phyloP scores from a whole-genome alignment of 2,888 invertebrate genomes.

The Agriopis aurantiaria region DNA sequence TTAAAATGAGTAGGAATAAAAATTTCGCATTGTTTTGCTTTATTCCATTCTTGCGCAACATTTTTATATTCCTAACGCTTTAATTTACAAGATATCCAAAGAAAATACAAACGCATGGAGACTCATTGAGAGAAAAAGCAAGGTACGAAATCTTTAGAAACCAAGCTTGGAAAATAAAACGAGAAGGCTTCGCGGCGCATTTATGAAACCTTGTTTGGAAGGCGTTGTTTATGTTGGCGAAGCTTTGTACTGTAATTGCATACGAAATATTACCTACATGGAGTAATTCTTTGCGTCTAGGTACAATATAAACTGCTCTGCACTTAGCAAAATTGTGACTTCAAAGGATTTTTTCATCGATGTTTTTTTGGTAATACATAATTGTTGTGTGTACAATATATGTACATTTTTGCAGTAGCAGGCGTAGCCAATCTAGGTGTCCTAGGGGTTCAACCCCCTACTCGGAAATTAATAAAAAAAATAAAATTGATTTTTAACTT shows the following conservation, averaged over 20 bases:
- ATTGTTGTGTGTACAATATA: too few species aligned
- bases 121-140: constrained; percentile 36
- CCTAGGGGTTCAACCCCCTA: too few species aligned
- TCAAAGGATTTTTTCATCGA: neutral
- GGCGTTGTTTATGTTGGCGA: constrained; percentile 39
- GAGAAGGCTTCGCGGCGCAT: constrained; percentile 38
- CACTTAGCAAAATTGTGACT: constrained; percentile 2
- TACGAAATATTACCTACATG: constrained; percentile 29
- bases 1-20: too few species aligned
- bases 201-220: constrained; percentile 45
- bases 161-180: constrained; percentile 46
- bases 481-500: too few species aligned
- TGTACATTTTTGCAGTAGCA: too few species aligned
- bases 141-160: constrained; percentile 44
- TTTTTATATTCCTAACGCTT: neutral
- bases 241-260: constrained; percentile 31
- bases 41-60: too few species aligned
- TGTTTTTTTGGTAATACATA: neutral
- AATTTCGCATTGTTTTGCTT: too few species aligned
- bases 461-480: too few species aligned
- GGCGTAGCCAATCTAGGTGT: too few species aligned
- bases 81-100: neutral
- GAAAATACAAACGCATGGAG: constrained; percentile 8
- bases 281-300: constrained; percentile 10
- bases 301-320: neutral